phyloP scores from a whole-genome alignment of 1,140 invertebrate genomes.

The Olivierus martensii region DNA sequence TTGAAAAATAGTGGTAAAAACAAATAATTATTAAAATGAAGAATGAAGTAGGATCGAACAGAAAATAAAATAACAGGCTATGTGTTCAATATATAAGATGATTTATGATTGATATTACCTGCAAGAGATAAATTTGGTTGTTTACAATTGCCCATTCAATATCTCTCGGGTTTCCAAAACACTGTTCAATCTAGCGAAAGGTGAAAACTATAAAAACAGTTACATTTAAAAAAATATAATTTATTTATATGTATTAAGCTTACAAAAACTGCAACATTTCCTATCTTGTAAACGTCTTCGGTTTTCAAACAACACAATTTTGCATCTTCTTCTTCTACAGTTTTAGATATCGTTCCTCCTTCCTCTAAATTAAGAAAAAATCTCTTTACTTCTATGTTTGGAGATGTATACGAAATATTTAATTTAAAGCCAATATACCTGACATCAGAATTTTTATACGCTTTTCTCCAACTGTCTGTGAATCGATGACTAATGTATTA shows the following conservation, averaged over 20 bases:
- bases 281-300: conserved; percentile 2
- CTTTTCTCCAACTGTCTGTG: too few species aligned
- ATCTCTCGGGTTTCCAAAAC: conserved; percentile 13
- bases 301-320: not conserved
- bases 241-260: not conserved
- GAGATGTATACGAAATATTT: too few species aligned
- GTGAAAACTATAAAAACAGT: not conserved
- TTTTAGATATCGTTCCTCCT: too few species aligned
- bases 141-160: conserved; percentile 19
- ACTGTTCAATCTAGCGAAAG: conserved; percentile 4
- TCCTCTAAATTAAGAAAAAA: too few species aligned
- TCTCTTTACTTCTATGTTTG: too few species aligned
- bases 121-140: conserved; percentile 8
- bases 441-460: too few species aligned
- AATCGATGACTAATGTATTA: too few species aligned
- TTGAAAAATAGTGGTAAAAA: too few species aligned
- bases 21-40: not conserved
- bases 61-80: not conserved
- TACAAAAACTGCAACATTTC: conserved; percentile 5
- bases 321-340: too few species aligned
- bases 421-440: too few species aligned
- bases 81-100: too few species aligned
- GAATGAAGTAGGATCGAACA: not conserved
- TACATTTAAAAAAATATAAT: not conserved
- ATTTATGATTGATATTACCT: not conserved